Base-by-base conservation (phyloP, 2,113 vertebrate genomes). In the Podocnemis expansa region DNA sequence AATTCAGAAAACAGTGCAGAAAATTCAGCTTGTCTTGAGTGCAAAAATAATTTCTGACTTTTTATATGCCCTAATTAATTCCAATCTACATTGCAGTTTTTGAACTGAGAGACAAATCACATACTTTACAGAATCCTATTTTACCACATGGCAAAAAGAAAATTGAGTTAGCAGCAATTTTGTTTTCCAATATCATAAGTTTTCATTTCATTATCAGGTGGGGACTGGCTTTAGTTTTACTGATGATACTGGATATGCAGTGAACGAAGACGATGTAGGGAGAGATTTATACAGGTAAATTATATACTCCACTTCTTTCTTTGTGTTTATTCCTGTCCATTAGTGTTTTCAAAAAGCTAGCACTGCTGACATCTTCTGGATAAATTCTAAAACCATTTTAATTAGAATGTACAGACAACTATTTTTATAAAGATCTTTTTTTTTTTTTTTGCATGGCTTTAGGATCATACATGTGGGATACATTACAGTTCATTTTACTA, bases 151-250 rank as follows among this genome's bases (percentile, higher is more conserved):
- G 19, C 21, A 19, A 82, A 63, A 24, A 12, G 54, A 6, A 80
- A 10, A 1, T 17, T 19, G 43, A 91, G 11, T 43, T 45, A 45
- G 4, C 14, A 79, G 8, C 4, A 45, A 14, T 81, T 70, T 80
- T 3, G 56, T 91, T 73, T 84, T 94, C 58, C 52, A 2, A 43
- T 56, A 38, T 54, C 12, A 24, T 43, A 22, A 13, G 29, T 91
- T 79, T 80, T 70, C 91, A 6, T 86, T 90, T 95, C 14, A 43
- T 75, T 83, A 49, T 25, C 79, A 99, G 98, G 98, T 98, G 94
- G 98, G 98, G 76, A 98, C 99, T 49, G 99, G 98, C 24, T 99
- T 99, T 97, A 99, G 98, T 96, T 98, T 98, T 80, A 98, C 98
- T 5, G 97, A 98, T 2, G 93, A 97, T 19, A 93, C 95, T 31